A percentile compares a stretch with the other conserved stretches of the same genome.
Evolutionary conservation across 2,888 invertebrate species (phyloP).

Genomic region (Eupithecia insigniata): DNA sequence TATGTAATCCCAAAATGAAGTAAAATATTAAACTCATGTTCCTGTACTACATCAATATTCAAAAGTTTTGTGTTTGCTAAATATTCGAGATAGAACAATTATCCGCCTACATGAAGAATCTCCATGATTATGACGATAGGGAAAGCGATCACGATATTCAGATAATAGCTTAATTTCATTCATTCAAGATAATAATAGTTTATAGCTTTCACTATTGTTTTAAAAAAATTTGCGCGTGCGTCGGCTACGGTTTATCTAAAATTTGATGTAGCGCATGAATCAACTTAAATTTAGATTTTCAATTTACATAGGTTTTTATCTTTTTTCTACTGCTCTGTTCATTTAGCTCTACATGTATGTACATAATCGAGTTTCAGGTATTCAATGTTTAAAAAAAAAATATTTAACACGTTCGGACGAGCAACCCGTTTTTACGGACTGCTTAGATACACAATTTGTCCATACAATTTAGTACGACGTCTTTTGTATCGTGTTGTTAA

Average conservation of each 20-base stretch:
- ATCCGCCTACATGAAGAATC: slow-evolving; percentile 34
- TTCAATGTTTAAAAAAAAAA: too few relatives aligned
- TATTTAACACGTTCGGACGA: too few relatives aligned
- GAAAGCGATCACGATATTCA: slow-evolving; percentile 26
- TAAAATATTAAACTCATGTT: neutral
- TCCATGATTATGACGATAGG: slow-evolving; percentile 26
- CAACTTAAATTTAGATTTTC: neutral
- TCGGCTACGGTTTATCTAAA: neutral
- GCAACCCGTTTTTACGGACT: too few relatives aligned
- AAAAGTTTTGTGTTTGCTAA: slow-evolving; percentile 40
- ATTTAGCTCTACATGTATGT: too few relatives aligned
- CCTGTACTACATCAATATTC: slow-evolving; percentile 13
- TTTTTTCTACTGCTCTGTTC: too few relatives aligned
- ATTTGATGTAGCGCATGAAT: neutral
- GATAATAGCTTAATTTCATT: slow-evolving; percentile 20
- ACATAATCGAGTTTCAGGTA: too few relatives aligned
- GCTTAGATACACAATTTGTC: too few relatives aligned
- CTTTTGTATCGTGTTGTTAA: too few relatives aligned
- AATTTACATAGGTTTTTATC: too few relatives aligned
- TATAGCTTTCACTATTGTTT: slow-evolving; percentile 23
- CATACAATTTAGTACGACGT: too few relatives aligned
- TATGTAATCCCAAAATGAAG: neutral
- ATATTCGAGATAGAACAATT: slow-evolving; percentile 33
- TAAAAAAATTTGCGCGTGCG: neutral
- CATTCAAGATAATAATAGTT: slow-evolving; percentile 10